phyloP scores from a whole-genome alignment of 2,113 vertebrate species.

The Herpetotheres cachinnans region DNA sequence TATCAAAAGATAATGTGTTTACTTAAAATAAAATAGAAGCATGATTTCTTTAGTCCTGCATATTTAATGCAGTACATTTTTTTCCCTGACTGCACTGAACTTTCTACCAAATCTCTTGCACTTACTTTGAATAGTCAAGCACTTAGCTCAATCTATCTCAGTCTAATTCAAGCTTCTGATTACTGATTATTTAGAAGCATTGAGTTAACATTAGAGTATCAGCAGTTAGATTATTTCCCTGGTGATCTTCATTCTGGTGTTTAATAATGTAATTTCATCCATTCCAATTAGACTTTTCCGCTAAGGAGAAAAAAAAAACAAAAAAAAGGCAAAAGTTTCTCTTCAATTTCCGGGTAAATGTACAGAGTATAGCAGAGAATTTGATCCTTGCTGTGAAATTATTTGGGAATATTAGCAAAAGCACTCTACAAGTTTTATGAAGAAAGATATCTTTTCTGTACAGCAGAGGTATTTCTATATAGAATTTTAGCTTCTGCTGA shows the following conservation, averaged over 20 bases:
- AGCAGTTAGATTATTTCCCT: constrained; percentile 46
- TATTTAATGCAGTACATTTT: constrained; percentile 9
- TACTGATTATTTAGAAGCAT: constrained; percentile 49
- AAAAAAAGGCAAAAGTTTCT: not conserved
- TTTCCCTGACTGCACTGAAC: not conserved
- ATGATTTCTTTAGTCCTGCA: constrained; percentile 27
- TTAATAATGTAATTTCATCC: constrained; percentile 32
- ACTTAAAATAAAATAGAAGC: constrained; percentile 51
- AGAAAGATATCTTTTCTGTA: not conserved
- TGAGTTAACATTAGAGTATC: constrained; percentile 19
- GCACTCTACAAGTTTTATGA: not conserved
- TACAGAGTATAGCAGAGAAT: not conserved
- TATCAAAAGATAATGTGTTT: constrained; percentile 39
- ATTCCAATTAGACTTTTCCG: not conserved
- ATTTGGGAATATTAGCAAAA: not conserved
- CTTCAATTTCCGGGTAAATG: not conserved
- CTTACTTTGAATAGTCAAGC: not conserved
- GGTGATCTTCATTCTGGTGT: constrained; percentile 19
- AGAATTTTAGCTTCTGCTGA: not conserved
- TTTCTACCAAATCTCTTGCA: not conserved
- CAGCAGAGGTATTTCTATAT: not conserved
- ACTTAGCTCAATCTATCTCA: constrained; percentile 1
- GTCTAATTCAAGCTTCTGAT: constrained; percentile 41
- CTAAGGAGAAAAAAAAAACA: not conserved
- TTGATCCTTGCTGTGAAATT: not conserved